Evolutionary conservation across 2,888 invertebrate species (phyloP).

Genomic region (Noctua comes): DNA sequence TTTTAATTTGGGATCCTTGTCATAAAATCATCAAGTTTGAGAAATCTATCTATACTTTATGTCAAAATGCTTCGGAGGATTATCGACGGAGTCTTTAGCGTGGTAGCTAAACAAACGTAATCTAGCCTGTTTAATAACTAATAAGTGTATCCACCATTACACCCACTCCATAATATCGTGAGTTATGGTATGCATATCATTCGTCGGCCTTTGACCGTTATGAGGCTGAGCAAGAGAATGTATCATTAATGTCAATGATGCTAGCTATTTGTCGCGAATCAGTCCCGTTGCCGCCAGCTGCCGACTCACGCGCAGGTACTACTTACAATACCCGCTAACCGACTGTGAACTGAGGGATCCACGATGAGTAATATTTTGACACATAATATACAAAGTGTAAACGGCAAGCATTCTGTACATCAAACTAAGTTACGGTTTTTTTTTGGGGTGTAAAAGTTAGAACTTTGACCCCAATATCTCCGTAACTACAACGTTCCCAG

Average conservation of each 20-base stretch:
- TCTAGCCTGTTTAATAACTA: neutral
- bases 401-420: too few relatives aligned
- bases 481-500: too few relatives aligned
- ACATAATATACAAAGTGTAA: too few relatives aligned
- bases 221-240: slow-evolving; percentile 46
- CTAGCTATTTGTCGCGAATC: slow-evolving; percentile 63
- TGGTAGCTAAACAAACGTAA: neutral
- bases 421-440: too few relatives aligned
- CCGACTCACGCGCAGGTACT: slow-evolving; percentile 42
- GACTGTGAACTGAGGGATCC: neutral
- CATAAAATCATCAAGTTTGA: neutral
- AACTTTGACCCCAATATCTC: too few relatives aligned
- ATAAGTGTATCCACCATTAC: too few relatives aligned
- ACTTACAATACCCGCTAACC: slow-evolving; percentile 39
- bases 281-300: slow-evolving; percentile 53
- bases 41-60: neutral
- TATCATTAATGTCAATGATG: slow-evolving; percentile 63
- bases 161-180: neutral
- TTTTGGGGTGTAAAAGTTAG: too few relatives aligned
- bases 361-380: neutral
- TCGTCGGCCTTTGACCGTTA: slow-evolving; percentile 47
- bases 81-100: neutral
- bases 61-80: neutral
- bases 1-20: slow-evolving; percentile 9
- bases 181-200: slow-evolving; percentile 29